Evolutionary conservation across 2,113 vertebrate genomes (phyloP).

Genomic region (Mungos mungo): DNA sequence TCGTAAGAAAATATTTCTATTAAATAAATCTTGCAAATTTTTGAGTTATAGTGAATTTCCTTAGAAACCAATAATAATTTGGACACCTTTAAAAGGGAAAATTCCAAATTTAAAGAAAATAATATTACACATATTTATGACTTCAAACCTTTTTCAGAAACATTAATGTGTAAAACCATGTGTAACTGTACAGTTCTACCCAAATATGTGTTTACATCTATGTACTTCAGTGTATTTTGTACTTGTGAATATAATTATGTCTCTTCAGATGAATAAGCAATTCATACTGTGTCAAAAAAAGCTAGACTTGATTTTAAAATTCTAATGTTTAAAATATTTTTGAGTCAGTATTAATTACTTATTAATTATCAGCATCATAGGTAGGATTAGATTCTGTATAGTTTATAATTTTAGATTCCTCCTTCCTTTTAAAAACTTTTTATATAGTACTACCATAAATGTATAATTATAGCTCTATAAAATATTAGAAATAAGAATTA

Average conservation of each 20-base stretch:
- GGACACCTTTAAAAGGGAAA: background rate
- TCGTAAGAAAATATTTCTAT: background rate
- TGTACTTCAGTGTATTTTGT: background rate
- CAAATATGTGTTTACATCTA: background rate
- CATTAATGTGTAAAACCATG: background rate
- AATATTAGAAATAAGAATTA: background rate
- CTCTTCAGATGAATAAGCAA: background rate
- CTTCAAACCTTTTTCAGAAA: background rate
- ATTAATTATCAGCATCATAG: background rate
- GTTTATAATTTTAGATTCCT: background rate
- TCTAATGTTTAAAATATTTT: background rate
- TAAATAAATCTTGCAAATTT: background rate
- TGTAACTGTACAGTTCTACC: background rate
- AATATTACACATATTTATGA: background rate
- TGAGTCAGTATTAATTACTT: background rate
- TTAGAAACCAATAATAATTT: background rate
- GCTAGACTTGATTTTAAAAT: background rate
- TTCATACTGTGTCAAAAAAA: background rate
- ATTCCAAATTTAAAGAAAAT: background rate
- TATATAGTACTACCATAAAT: background rate
- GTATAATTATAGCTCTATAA: background rate
- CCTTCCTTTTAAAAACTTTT: background rate
- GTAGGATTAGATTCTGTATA: background rate
- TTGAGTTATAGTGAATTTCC: background rate
- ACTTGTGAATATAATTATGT: background rate